phyloP scores from a whole-genome alignment of 1,140 invertebrate genomes.

The Drosophila virilis region DNA sequence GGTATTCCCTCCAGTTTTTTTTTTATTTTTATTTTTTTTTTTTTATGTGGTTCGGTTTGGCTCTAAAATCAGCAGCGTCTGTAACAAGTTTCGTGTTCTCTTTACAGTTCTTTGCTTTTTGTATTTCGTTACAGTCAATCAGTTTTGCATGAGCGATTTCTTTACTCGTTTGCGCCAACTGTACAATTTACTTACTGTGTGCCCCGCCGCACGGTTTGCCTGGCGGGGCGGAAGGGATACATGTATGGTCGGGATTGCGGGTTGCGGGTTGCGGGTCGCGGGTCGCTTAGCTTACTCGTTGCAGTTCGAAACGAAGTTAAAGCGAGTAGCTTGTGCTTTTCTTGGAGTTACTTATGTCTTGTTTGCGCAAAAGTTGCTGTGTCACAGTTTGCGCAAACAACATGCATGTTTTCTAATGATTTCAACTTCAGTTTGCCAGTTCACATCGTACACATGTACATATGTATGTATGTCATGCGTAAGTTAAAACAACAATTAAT shows the following conservation, averaged over 20 bases:
- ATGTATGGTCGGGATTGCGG: conserved; percentile 5
- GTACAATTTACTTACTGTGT: conserved; percentile 70
- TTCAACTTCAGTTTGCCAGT: conserved; percentile 8
- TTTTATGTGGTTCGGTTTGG: conserved; percentile 9
- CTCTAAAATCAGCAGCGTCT: conserved; percentile 77
- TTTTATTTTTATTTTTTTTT: not conserved
- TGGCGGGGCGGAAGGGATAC: not conserved
- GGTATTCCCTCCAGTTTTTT: conserved; percentile 2
- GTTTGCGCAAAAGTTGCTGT: conserved; percentile 38
- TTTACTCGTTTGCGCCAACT: conserved; percentile 81
- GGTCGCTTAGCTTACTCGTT: conserved; percentile 41
- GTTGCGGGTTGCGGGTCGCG: conserved; percentile 48
- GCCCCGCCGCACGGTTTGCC: not conserved
- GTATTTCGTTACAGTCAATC: conserved; percentile 77
- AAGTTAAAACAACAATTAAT: not conserved
- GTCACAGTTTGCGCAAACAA: conserved; percentile 42
- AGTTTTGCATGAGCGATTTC: conserved; percentile 81
- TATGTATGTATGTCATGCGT: not conserved
- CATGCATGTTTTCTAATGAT: conserved; percentile 17
- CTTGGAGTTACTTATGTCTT: conserved; percentile 49
- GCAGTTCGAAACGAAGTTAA: conserved; percentile 54
- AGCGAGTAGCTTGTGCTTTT: conserved; percentile 46
- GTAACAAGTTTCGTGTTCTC: conserved; percentile 78
- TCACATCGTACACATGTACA: not conserved
- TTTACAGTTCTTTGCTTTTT: conserved; percentile 70